phyloP scores from a whole-genome alignment of 2,797 vertebrate genomes.

The Antennarius maculatus region DNA sequence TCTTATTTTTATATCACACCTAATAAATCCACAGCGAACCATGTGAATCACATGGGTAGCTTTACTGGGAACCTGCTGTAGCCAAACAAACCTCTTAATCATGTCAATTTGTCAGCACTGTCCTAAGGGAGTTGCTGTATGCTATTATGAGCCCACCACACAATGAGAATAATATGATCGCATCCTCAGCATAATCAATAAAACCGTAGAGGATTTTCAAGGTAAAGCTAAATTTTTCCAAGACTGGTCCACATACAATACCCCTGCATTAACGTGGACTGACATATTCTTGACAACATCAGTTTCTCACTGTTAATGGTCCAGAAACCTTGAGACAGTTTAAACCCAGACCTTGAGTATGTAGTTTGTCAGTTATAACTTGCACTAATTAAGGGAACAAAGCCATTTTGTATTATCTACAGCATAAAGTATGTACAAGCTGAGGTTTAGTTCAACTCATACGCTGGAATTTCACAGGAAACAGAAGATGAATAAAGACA shows the following conservation, averaged over 20 bases:
- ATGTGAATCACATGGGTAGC: slow-evolving; percentile 8
- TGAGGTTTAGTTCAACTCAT: no score
- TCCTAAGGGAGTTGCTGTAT: neutral
- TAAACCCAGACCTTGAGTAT: neutral
- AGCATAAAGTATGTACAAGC: no score
- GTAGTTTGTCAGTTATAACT: no score
- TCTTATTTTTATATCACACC: slow-evolving; percentile 44
- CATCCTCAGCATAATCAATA: neutral
- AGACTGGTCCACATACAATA: neutral
- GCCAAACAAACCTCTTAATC: neutral
- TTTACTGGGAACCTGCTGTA: neutral
- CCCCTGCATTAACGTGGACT: neutral
- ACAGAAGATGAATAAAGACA: no score
- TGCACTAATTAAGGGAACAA: no score
- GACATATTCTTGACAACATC: neutral
- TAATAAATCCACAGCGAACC: slow-evolving; percentile 42
- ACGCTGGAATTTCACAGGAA: no score
- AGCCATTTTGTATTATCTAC: no score
- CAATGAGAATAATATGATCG: neutral
- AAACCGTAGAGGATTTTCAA: neutral
- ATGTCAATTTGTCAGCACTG: slow-evolving; percentile 7
- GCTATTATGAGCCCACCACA: neutral
- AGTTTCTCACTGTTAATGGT: neutral
- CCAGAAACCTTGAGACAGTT: neutral
- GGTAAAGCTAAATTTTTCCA: neutral